Evolutionary conservation across 2,888 invertebrate species (phyloP), one percentile per base, ranked within the genome.

Genomic region (Macroteleia sp.): DNA sequence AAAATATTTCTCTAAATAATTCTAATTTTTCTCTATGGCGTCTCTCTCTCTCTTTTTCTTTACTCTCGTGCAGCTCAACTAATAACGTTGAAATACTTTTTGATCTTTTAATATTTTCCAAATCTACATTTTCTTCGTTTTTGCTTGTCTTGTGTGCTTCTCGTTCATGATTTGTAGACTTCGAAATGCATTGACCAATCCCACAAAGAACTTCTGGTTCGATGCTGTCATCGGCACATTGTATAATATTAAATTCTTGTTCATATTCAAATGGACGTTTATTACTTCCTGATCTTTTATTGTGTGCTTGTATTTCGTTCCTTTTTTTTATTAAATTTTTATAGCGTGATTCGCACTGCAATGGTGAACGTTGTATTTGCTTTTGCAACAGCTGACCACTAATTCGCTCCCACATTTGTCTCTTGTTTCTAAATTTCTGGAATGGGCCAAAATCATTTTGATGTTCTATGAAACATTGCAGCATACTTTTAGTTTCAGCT

Each of bases 381-480:
- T 10, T 5, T 16, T 30, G 54, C 6, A 46, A 17, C 9, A 71
- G 14, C 46, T 62, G 9, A 16, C 30, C 46, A 25, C 54, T 62
- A 1, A 71, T 56, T 8, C 28, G 4, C 17, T 71, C 62, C 61
- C 71, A 71, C 54, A 71, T 36, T 14, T 22, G 6, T 30, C 17
- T 69, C 17, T 69, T 59, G 14, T 57, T 69, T 41, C 12, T 39
- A 12, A 69, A 57, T 14, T 48, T 34, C 6, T 59, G 19, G n/a
- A 50, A 69, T 17, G 69, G 57, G 19, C 42, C 48, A 12, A 69
- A 69, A 16, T 28, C 57, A 36, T 69, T 69, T 32, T 69, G 69
- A 9, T 16, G 14, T 32, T 69, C 22, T 5, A 48, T 57, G 3
- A 69, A 19, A 41, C 2, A 22, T 1, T 57, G 17, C 14, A 69